These are phyloP conservation scores for Mesoclemmys tuberculata DNA, from an alignment of 2,113 vertebrate species.

Conservation along the genomic window DNA sequence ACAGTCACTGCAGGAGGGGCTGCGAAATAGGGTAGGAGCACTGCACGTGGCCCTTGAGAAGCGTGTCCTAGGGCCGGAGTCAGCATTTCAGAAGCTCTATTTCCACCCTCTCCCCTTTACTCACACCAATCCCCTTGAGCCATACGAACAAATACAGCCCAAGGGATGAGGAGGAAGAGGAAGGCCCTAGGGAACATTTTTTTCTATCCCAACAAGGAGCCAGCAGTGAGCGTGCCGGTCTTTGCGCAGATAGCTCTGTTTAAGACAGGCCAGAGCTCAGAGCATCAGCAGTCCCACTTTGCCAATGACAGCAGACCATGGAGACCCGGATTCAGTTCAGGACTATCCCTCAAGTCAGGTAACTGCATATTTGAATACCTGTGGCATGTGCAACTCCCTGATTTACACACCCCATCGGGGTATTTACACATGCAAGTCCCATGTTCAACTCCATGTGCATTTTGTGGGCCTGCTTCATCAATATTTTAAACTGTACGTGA, in stretches of 20 bases:
- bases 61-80: rapidly evolving
- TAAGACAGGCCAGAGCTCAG: neutral
- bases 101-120: neutral
- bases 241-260: neutral
- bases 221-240: neutral
- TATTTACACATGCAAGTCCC: neutral
- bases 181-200: neutral
- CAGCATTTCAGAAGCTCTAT: neutral
- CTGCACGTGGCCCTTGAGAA: neutral
- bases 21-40: neutral
- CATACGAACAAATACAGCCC: neutral
- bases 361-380: neutral
- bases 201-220: neutral
- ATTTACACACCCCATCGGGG: neutral
- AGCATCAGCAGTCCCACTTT: neutral
- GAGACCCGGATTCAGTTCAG: neutral
- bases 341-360: neutral
- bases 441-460: neutral
- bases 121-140: neutral
- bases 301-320: neutral
- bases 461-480: rapidly evolving
- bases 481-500: neutral
- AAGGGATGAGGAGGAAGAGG: neutral
- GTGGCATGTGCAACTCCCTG: neutral
- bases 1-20: too few relatives aligned